A percentile compares a stretch with the other conserved stretches of the same genome.
These are phyloP conservation scores for Atractosteus spatula DNA, from an alignment of 2,113 vertebrate species.

Conservation along the genomic window DNA sequence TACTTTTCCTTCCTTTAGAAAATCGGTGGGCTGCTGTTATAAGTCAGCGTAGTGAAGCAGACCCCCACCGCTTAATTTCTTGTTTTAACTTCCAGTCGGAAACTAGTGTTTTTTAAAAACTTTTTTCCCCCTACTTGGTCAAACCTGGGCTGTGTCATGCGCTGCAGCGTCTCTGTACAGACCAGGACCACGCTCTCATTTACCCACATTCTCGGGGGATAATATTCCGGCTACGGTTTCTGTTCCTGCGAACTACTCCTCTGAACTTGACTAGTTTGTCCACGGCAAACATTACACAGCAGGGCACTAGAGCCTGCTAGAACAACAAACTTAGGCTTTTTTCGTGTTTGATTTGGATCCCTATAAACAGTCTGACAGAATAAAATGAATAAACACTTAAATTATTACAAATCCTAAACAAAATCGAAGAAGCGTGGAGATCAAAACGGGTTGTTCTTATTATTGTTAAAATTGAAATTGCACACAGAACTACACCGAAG, in stretches of 20 bases:
- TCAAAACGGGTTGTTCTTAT: not conserved
- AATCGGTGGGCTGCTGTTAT: constrained; percentile 59
- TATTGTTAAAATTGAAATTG: not conserved
- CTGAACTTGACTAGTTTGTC: constrained; percentile 42
- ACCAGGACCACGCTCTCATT: constrained; percentile 23
- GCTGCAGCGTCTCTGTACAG: not conserved
- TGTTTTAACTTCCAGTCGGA: constrained; percentile 64
- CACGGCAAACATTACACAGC: constrained; percentile 20
- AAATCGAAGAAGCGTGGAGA: not conserved
- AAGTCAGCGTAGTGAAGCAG: constrained; percentile 48
- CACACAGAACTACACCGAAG: too few relatives aligned
- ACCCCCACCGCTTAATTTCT: constrained; percentile 55
- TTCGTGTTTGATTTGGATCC: not conserved
- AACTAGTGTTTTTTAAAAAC: constrained; percentile 42
- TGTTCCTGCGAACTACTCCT: constrained; percentile 20
- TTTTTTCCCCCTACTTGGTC: not conserved
- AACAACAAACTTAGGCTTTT: not conserved
- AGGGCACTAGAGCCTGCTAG: constrained; percentile 3
- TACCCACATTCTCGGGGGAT: constrained; percentile 25
- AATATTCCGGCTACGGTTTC: constrained; percentile 21
- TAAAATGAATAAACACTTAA: constrained; percentile 8
- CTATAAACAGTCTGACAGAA: constrained; percentile 6
- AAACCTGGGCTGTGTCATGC: constrained; percentile 28
- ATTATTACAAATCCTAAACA: not conserved
- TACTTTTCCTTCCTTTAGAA: constrained; percentile 44